Conservation (phyloP, 2,113 vertebrate species). For the Mystacornis crossleyi region DNA sequence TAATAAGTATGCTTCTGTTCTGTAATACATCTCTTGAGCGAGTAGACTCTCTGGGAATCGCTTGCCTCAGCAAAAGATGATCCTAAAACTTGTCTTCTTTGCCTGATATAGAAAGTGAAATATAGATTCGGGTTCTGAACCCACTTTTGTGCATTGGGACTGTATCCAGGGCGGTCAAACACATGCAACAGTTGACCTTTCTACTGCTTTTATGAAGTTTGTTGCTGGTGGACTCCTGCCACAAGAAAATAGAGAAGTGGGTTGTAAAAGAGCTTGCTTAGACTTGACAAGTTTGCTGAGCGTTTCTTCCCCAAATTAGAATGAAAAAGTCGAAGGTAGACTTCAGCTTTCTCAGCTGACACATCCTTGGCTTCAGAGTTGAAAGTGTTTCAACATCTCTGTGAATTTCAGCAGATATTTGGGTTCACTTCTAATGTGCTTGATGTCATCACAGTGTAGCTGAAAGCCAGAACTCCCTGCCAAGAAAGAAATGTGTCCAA, state of each 20-base stretch:
- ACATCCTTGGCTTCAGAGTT: conserved; percentile 54
- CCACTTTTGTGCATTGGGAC: neutral
- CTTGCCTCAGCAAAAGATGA: conserved; percentile 26
- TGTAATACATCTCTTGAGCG: neutral
- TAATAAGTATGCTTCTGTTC: neutral
- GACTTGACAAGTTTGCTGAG: conserved; percentile 58
- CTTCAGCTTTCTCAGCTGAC: conserved; percentile 52
- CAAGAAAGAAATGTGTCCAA: conserved; percentile 60
- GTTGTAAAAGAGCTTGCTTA: conserved; percentile 58
- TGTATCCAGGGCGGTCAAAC: neutral
- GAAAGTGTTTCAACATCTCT: conserved; percentile 64
- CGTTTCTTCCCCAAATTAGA: conserved; percentile 27
- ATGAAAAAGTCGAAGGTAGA: conserved; percentile 44
- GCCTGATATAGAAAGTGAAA: neutral
- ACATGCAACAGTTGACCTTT: neutral
- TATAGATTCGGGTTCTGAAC: conserved; percentile 24
- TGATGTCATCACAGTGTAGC: conserved; percentile 35
- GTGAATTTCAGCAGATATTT: conserved; percentile 66
- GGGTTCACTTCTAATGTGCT: conserved; percentile 56
- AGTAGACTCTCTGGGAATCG: neutral
- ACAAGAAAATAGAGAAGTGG: conserved; percentile 62
- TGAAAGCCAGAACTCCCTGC: conserved; percentile 54
- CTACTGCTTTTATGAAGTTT: neutral
- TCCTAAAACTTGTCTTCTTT: neutral
- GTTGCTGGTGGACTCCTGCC: conserved; percentile 41